Percentiles rank a stretch among this genome's conserved stretches.
phyloP scores from a whole-genome alignment of 30 jellyfish, hydroid and myxozoan genomes.

The Chironex yamaguchii region DNA sequence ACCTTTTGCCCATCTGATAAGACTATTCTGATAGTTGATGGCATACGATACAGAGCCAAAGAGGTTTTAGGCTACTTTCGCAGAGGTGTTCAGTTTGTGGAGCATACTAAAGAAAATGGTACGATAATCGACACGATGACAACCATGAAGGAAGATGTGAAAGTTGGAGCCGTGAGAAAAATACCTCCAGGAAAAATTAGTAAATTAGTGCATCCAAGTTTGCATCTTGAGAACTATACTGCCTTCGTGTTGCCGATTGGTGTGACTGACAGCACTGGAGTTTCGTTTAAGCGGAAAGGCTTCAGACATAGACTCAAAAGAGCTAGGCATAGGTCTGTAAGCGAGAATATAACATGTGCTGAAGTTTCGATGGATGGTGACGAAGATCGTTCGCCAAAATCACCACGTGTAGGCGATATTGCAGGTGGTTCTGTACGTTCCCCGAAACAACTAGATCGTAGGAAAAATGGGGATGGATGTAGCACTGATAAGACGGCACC shows the following conservation, averaged over 20 bases:
- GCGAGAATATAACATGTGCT: too few species aligned
- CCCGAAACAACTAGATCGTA: too few species aligned
- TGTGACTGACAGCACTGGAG: conserved; percentile 1
- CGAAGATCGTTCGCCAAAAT: too few species aligned
- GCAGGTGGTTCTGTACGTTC: too few species aligned
- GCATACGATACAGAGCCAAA: conserved; percentile 81
- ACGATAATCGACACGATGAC: conserved; percentile 84
- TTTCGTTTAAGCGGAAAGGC: neutral
- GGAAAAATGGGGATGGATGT: too few species aligned
- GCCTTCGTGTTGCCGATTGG: conserved; percentile 75
- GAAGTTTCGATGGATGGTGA: too few species aligned
- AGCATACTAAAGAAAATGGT: conserved; percentile 81
- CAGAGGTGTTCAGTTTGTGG: conserved; percentile 96
- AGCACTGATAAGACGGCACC: too few species aligned
- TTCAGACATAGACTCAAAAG: neutral
- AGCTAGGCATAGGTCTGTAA: too few species aligned
- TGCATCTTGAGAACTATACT: conserved; percentile 93
- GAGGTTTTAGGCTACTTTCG: conserved; percentile 91
- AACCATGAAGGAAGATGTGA: conserved; percentile 72
- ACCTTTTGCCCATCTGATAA: conserved; percentile 82
- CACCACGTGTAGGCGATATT: too few species aligned
- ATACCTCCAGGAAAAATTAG: conserved; percentile 98
- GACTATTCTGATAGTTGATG: conserved; percentile 70
- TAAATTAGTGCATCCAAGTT: conserved; percentile 88
- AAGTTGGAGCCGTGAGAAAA: conserved; percentile 89